Percentiles rank a stretch among this genome's conserved stretches.
Evolutionary conservation across 2,797 vertebrate species (phyloP).

Genomic region (Cossypha niveicapilla): DNA sequence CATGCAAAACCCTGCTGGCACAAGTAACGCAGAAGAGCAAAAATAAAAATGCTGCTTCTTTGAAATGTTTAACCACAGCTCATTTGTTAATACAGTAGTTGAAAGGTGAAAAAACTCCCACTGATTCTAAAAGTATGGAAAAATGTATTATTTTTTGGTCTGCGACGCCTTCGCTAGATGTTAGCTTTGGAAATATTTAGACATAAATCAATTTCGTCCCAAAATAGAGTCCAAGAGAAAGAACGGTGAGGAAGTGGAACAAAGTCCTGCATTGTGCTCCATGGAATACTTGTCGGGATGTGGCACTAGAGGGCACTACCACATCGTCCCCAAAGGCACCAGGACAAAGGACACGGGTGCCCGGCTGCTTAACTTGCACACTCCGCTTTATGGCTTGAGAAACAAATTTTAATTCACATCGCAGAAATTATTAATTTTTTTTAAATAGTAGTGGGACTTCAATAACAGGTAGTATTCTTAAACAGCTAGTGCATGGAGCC

Average conservation of each 20-base stretch:
- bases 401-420: slow-evolving; percentile 35
- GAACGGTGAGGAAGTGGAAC: not conserved
- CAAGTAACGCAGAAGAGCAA: not conserved
- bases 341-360: slow-evolving; percentile 70
- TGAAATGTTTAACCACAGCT: not conserved
- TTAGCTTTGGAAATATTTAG: slow-evolving; percentile 45
- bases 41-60: slow-evolving; percentile 31
- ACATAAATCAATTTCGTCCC: not conserved
- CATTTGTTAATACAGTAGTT: not conserved
- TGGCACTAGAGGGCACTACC: slow-evolving; percentile 89
- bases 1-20: slow-evolving; percentile 61
- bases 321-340: slow-evolving; percentile 76
- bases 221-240: slow-evolving; percentile 2
- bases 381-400: not conserved
- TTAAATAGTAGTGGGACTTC: not conserved
- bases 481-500: not conserved
- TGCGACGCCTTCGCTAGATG: not conserved
- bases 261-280: not conserved
- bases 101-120: slow-evolving; percentile 11
- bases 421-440: not conserved
- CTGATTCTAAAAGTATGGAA: not conserved
- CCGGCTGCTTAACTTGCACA: slow-evolving; percentile 44
- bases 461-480: not conserved
- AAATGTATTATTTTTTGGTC: not conserved
- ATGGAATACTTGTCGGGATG: slow-evolving; percentile 21